Percentiles rank a stretch among this genome's conserved stretches.
Evolutionary conservation across 2,797 vertebrate genomes (phyloP).

Genomic region (Yasuhikotakia modesta): DNA sequence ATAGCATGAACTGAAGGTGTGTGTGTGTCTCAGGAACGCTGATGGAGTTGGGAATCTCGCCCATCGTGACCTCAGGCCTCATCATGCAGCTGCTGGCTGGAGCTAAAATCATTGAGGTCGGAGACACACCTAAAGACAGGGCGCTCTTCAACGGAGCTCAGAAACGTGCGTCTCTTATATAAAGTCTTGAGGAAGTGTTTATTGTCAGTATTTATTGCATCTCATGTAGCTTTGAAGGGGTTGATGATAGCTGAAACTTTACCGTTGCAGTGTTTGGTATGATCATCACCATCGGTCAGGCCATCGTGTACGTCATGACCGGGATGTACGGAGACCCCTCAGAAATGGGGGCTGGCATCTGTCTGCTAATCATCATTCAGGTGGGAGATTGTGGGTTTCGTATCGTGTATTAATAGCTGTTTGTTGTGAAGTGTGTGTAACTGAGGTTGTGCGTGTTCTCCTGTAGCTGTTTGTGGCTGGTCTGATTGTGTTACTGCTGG

Average conservation of each 20-base stretch:
- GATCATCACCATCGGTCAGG: slow-evolving; percentile 99
- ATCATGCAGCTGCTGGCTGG: slow-evolving; percentile 99
- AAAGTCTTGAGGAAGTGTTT: no score
- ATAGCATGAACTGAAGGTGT: background rate
- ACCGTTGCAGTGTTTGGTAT: slow-evolving; percentile 92
- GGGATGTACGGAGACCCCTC: slow-evolving; percentile 99
- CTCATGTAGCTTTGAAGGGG: no score
- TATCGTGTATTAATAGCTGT: background rate
- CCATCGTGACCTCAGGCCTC: slow-evolving; percentile 97
- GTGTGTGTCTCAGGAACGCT: slow-evolving; percentile 82
- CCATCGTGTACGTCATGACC: slow-evolving; percentile 99
- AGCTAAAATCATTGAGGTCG: slow-evolving; percentile 98
- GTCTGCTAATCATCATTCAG: slow-evolving; percentile 98
- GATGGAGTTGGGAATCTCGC: slow-evolving; percentile 98
- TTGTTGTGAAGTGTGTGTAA: background rate
- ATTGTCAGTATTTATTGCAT: background rate
- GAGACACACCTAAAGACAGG: slow-evolving; percentile 97
- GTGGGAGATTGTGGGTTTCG: slow-evolving; percentile 67
- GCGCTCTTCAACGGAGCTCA: slow-evolving; percentile 98
- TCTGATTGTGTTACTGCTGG: slow-evolving; percentile 93
- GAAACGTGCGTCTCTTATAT: slow-evolving; percentile 78
- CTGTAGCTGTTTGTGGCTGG: slow-evolving; percentile 95
- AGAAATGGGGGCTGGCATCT: slow-evolving; percentile 99
- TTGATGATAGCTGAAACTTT: background rate
- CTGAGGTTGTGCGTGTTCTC: background rate